Base-by-base conservation (phyloP, 2,113 vertebrate genomes). In the Paedocypris sp. region DNA sequence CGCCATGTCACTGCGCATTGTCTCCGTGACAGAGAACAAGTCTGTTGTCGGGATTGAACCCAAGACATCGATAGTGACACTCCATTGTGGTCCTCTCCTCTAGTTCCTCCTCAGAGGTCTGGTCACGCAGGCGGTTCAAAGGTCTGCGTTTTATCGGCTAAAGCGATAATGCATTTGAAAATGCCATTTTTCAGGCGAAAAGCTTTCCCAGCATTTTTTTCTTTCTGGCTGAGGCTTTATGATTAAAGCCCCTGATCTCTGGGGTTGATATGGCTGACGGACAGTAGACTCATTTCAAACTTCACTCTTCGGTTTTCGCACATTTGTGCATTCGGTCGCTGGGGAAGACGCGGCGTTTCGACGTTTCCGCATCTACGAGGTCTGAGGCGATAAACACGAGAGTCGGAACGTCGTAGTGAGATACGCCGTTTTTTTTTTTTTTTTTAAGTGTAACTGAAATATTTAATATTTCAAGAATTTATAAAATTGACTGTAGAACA, bases 201-300 rank as follows among this genome's bases (percentile, higher is more conserved):
- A 13, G 10, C 16, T 57, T 39, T 73, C 22, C 1, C n/a, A 33
- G 41, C 42, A 43, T 66, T 68, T 63, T 67, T 69, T n/a, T n/a
- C n/a, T n/a, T n/a, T n/a, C n/a, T n/a, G n/a, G 59, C 62, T 58
- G 60, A 77, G 74, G 60, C 69, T 35, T n/a, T n/a, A 51, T 70
- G 73, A 73, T 68, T 77, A 67, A 77, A 72, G 62, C 68, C 45
- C 64, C 12, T 63, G 75, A 80, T 80, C 58, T 62, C 45, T 12
- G 61, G 18, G 15, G 29, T 38, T 22, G 73, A 77, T 74, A 73
- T 53, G 50, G 38, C 50, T 25, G 18, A 2, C 43, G 49, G 59
- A 31, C 47, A 68, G 22, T 52, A 3, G 50, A 53, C 50, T 75
- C 66, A 72, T 75, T 66, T 71, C 38, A 64, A 63, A 71, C 68